Conservation (phyloP, 2,888 invertebrate species). For the Acleris laterana region DNA sequence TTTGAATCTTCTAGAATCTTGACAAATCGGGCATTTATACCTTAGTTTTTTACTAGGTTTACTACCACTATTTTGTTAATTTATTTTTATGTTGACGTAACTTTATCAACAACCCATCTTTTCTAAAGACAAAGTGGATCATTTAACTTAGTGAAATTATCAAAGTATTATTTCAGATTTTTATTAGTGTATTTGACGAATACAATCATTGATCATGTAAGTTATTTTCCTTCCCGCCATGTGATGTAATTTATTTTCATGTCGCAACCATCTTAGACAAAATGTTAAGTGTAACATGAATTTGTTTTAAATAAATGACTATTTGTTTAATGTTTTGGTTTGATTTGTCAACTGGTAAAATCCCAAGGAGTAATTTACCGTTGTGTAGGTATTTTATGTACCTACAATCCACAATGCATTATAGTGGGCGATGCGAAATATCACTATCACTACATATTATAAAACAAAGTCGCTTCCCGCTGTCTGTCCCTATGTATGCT, state of each 20-base stretch:
- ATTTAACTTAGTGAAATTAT: slow-evolving; percentile 34
- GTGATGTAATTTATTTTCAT: slow-evolving; percentile 7
- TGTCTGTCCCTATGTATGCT: too few relatives aligned
- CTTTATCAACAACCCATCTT: slow-evolving; percentile 29
- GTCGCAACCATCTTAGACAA: slow-evolving; percentile 19
- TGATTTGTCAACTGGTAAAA: not conserved
- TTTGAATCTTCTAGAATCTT: slow-evolving; percentile 24
- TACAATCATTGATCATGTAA: slow-evolving; percentile 34
- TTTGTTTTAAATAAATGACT: slow-evolving; percentile 34
- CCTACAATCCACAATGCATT: too few relatives aligned
- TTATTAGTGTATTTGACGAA: slow-evolving; percentile 13
- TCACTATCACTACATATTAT: too few relatives aligned
- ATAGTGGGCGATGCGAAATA: too few relatives aligned
- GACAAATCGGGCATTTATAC: slow-evolving; percentile 35
- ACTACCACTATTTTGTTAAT: slow-evolving; percentile 8
- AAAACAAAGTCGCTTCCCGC: too few relatives aligned
- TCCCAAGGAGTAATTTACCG: not conserved
- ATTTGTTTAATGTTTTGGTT: slow-evolving; percentile 26
- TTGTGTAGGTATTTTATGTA: not conserved
- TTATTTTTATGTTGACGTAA: slow-evolving; percentile 26
- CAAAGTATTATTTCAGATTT: slow-evolving; percentile 39
- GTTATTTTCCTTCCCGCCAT: slow-evolving; percentile 27
- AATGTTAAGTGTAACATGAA: slow-evolving; percentile 27
- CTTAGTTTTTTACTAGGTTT: slow-evolving; percentile 18
- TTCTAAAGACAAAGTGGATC: slow-evolving; percentile 23